phyloP scores from a whole-genome alignment of 2,113 vertebrate genomes.

The Pardalotus punctatus region DNA sequence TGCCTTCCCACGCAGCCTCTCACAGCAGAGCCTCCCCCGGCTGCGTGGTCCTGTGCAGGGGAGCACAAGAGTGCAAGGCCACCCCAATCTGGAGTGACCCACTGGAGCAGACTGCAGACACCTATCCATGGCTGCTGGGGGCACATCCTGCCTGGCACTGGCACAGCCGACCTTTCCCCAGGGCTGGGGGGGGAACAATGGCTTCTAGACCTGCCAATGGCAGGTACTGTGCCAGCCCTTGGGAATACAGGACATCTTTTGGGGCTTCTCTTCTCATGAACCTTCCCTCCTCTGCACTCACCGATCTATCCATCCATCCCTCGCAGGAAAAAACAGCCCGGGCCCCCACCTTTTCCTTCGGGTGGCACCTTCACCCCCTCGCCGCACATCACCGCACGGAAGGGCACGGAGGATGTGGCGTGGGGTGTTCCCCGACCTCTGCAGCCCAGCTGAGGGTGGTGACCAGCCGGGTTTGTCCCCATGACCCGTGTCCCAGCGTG shows the following conservation, averaged over 20 bases:
- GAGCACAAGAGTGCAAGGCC: neutral
- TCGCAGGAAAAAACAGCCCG: neutral
- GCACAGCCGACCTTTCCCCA: neutral
- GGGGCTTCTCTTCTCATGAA: neutral
- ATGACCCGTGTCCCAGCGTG: neutral
- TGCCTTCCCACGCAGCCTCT: neutral
- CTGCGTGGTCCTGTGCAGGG: neutral
- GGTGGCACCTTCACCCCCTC: neutral
- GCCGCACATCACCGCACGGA: neutral
- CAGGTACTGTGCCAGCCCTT: neutral
- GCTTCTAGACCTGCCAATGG: neutral
- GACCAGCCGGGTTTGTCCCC: neutral
- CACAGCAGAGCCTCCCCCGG: neutral
- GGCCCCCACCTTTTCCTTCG: neutral
- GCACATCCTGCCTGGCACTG: neutral
- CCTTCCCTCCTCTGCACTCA: neutral
- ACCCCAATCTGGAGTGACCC: neutral
- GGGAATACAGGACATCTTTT: neutral
- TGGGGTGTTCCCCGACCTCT: neutral
- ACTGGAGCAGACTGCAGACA: neutral
- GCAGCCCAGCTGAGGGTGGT: neutral
- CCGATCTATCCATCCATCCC: neutral
- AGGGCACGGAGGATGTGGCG: neutral
- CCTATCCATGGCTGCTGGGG: fast-evolving
- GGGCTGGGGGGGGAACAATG: neutral